These are phyloP conservation scores for Periophthalmus modestus DNA, from an alignment of 2,113 vertebrate genomes.

Conservation along the genomic window DNA sequence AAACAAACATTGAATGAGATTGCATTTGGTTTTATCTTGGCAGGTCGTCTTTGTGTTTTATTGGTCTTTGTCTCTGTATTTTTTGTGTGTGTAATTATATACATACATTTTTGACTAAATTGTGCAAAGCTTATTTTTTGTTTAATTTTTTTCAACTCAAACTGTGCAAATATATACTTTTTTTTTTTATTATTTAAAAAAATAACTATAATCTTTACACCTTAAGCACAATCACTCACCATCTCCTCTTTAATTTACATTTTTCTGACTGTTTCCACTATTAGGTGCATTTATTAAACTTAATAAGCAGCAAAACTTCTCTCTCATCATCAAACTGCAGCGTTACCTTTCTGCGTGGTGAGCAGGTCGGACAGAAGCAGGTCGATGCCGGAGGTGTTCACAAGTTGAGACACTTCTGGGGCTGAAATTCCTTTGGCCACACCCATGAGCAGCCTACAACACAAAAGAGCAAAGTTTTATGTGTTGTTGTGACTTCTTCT, in stretches of 20 bases:
- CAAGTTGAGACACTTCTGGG: slow-evolving; percentile 9
- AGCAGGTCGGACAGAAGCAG: slow-evolving; percentile 64
- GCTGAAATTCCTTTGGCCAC: neutral
- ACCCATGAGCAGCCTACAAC: slow-evolving; percentile 69
- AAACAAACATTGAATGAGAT: too few relatives aligned
- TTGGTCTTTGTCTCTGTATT: too few relatives aligned
- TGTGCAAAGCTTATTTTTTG: too few relatives aligned
- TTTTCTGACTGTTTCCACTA: neutral
- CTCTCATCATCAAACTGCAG: neutral
- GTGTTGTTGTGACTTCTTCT: neutral
- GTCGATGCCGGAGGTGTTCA: slow-evolving; percentile 57
- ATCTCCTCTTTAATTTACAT: neutral
- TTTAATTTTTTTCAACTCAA: too few relatives aligned
- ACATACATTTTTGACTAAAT: too few relatives aligned
- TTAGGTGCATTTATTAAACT: neutral
- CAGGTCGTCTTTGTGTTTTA: too few relatives aligned
- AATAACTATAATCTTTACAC: too few relatives aligned
- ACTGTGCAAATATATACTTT: too few relatives aligned
- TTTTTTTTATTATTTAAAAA: too few relatives aligned
- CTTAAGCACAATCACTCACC: neutral
- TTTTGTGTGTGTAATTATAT: too few relatives aligned
- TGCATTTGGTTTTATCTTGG: too few relatives aligned
- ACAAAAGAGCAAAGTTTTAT: neutral
- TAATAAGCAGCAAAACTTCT: too few relatives aligned
- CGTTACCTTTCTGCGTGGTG: neutral